Conservation (phyloP, 2,888 invertebrate species). For the Apamea anceps region DNA sequence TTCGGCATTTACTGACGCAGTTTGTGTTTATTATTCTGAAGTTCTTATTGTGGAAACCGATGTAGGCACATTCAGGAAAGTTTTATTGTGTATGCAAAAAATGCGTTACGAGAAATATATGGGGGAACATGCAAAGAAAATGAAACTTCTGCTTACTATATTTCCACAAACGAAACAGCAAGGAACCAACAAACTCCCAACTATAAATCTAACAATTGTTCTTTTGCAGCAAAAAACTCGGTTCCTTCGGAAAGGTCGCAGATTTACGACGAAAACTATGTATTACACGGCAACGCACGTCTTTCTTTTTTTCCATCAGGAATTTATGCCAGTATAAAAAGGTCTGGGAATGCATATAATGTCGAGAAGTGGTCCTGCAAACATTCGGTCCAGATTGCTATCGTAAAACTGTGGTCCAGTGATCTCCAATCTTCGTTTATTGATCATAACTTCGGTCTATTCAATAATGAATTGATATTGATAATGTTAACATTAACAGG, state of each 20-base stretch:
- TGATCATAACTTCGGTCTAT: conserved; percentile 82
- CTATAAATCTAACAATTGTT: conserved; percentile 66
- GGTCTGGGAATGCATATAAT: conserved; percentile 86
- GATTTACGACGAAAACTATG: conserved; percentile 73
- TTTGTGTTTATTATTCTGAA: conserved; percentile 34
- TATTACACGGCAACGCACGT: conserved; percentile 67
- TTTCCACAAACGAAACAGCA: conserved; percentile 32
- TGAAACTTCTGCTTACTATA: conserved; percentile 11
- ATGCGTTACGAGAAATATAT: not conserved
- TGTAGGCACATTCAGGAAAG: not conserved
- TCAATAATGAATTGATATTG: conserved; percentile 85
- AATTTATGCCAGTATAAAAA: conserved; percentile 87
- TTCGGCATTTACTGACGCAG: conserved; percentile 8
- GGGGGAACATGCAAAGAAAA: conserved; percentile 2
- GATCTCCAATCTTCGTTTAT: conserved; percentile 89
- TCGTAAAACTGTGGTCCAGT: conserved; percentile 87
- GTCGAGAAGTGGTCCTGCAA: conserved; percentile 75
- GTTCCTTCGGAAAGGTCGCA: conserved; percentile 54
- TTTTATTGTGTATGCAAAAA: conserved; percentile 6
- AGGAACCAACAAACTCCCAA: conserved; percentile 44
- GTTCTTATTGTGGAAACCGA: not conserved
- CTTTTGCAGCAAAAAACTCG: conserved; percentile 60
- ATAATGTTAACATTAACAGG: conserved; percentile 87
- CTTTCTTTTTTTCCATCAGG: conserved; percentile 80
- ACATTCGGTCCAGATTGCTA: conserved; percentile 85